Base-by-base conservation (phyloP, 2,797 vertebrate genomes). In the Muscicapa striata region DNA sequence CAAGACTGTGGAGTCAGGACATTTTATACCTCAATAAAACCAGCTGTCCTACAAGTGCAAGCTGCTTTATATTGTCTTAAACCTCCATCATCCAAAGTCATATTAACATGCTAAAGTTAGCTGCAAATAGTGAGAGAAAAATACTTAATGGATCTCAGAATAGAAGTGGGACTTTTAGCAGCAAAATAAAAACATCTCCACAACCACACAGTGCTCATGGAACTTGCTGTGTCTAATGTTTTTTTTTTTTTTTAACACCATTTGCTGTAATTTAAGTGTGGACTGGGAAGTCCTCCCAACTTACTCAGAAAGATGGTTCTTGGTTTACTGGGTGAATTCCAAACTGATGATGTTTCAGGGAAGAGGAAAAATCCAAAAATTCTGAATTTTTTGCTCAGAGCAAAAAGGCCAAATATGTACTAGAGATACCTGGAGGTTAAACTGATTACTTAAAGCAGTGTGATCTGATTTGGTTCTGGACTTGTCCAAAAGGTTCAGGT, bases 1-100 rank as follows among this genome's bases (percentile, higher is more conserved):
- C 40, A 66, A 93, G 67, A 51, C 49, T 59, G 36, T 30, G 19
- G 36, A 88, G 84, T 80, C 79, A 90, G 70, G 55, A 34, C 16
- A 69, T 82, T 89, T 84, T 64, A 67, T 46, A 54, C 63, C 51
- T 88, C 61, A 67, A 5, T 74, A 67, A 68, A 81, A 91, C 85
- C 52, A 52, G 48, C 48, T 49, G 34, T 32, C 78, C 61, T 29
- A 13, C 40, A 64, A 80, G 24, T 20, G 72, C 38, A 69, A 74
- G 48, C 32, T 77, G 61, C 21, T 13, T 77, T 76, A 77, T 12
- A 2, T 67, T 22, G 3, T 69, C 67, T 79, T 88, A 66, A 89
- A 76, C 77, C 59, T 82, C 54, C 62, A 84, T 32, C 52, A 46
- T 51, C 55, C 72, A 13, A 73, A 88, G 55, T 27, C 57, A 19